Conservation (phyloP, 2,797 vertebrate species). For the Mormyrus hasselquistii region DNA sequence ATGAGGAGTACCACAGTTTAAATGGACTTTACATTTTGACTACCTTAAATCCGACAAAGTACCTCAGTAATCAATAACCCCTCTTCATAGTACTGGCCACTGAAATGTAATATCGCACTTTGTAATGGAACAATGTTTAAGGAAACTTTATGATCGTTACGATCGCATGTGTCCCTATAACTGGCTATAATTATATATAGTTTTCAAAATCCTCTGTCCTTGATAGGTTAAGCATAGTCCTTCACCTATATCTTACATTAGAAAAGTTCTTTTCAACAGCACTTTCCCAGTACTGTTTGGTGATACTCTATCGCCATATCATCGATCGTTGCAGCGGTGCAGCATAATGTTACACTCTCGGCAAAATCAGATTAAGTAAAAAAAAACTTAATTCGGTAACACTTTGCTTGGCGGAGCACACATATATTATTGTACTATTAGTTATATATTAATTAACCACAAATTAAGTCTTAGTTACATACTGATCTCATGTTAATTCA, state of each 20-base stretch:
- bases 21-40: too few species aligned
- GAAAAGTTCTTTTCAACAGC: neutral
- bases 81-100: too few species aligned
- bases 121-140: neutral
- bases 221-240: neutral
- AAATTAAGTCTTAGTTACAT: neutral
- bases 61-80: too few species aligned
- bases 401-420: neutral
- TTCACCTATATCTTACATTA: neutral
- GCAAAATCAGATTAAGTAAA: neutral
- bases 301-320: neutral
- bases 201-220: neutral
- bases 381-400: neutral
- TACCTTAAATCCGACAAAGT: too few species aligned
- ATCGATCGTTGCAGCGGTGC: neutral
- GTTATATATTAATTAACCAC: neutral
- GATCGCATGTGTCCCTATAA: neutral
- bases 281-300: neutral
- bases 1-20: too few species aligned
- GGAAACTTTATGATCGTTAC: neutral
- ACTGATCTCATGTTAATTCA: neutral
- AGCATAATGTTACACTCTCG: neutral
- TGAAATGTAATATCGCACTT: neutral
- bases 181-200: neutral
- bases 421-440: neutral